Evolutionary conservation across 2,113 vertebrate species (phyloP), one percentile per base, ranked within the genome.

Genomic region (Elgaria multicarinata): DNA sequence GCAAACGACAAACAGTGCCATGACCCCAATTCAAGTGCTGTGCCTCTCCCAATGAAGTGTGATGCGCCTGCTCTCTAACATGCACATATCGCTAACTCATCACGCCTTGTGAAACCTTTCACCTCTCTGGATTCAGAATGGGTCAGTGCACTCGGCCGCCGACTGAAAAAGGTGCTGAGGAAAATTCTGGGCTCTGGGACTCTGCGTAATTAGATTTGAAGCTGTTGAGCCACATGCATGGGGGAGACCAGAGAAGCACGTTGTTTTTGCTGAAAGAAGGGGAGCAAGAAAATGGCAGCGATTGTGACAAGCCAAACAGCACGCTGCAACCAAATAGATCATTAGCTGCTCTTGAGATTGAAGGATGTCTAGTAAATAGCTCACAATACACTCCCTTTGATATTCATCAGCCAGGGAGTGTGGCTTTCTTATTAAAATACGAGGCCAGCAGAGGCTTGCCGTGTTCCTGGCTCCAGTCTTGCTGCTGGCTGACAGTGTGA

Each of bases 191-290:
- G 39, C 67, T 53, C 50, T 79, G 28, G 75, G 64, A 85, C 33
- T 20, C 62, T 46, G 81, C 39, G 66, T 69, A 55, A 91, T 87
- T 87, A 69, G 31, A 87, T 83, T 76, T 91, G 90, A 78, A 91
- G 62, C 46, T 69, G 80, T 58, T 83, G 58, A 55, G 36, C 33
- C 55, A 85, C 36, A 83, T 69, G 44, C 83, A 28, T 55, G 64
- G 53, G 55, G 55, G 72, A 83, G 85, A 77, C 75, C 62, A 82
- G 71, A 83, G 83, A 75, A 83, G 71, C 58, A 78, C 1, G 22
- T 18, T 44, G 62, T 76, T 5, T n/a, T 62, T 71, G 75, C 16
- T 28, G 31, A 83, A 55, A 33, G 69, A 55, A 53, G 44, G 31
- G 42, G 67, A 76, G 79, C 78, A 14, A 67, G 66, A 72, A n/a